Base-by-base conservation (phyloP, 2,888 invertebrate genomes). In the Branchipolynoe longqiensis region DNA sequence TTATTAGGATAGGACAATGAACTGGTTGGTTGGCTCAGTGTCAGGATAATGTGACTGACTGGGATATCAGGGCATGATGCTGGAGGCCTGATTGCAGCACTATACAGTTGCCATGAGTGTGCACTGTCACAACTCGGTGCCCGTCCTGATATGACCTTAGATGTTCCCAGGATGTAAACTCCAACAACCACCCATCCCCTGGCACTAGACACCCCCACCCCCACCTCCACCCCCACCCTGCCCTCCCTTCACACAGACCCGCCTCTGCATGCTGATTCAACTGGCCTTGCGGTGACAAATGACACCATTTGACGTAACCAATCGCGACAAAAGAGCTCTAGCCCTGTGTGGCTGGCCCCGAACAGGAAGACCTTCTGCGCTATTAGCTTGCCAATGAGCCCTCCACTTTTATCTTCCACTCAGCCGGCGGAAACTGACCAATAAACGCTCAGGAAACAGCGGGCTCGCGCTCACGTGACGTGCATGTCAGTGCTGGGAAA, bases 381-480 rank as follows among this genome's bases (percentile, higher is more conserved):
- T 54, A 78, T 78, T 78, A 28, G 78, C 54, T 78, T 78, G 78
- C 78, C 78, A 78, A 78, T 78, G 78, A 54, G 48, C 78, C 78
- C 31, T 54, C 48, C 36, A 78, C 78, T 54, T 78, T 54, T 78
- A 48, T 78, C 78, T 48, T 78, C 78, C 78, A 78, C 78, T 78
- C 78, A 78, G 78, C 78, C 54, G 48, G 78, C 78, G 78, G 78
- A 78, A 78, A 78, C 48, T 78, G 54, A 78, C 78, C 78, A 78
- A 78, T 78, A 48, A 54, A 78, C 41, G 78, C 78, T 25, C 48
- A 41, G 78, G 78, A 78, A 78, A 54, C 78, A 69, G 69, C 69
- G n/a, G 69, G 69, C 36, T 69, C 69, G 18, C 78, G n/a, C 48
- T 25, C 78, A 78, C 78, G 78, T 78, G 78, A 78, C 78, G 48